Percentiles rank a stretch among this genome's conserved stretches.
phyloP scores from a whole-genome alignment of 2,113 vertebrate species.

The Dolichallabes microphthalmus region DNA sequence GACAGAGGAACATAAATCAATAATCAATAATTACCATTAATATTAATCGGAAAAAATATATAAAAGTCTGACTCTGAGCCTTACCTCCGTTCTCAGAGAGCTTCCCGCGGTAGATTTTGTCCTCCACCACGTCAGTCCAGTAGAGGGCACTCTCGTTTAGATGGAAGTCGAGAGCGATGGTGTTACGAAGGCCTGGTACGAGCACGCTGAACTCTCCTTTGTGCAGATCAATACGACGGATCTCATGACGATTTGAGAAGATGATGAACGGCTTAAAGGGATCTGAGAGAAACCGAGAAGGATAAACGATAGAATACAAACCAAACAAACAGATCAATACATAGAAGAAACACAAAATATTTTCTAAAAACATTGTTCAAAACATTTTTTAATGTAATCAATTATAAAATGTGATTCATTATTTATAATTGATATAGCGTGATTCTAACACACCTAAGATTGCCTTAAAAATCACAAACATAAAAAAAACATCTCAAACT shows the following conservation, averaged over 20 bases:
- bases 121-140: constrained; percentile 97
- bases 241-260: constrained; percentile 97
- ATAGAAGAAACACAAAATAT: not conserved
- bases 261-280: constrained; percentile 97
- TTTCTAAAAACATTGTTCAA: not conserved
- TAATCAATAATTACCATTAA: no score
- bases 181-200: constrained; percentile 93
- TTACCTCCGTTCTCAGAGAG: constrained; percentile 91
- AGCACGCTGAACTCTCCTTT: constrained; percentile 94
- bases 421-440: not conserved
- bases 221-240: constrained; percentile 92
- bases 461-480: not conserved
- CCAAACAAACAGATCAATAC: constrained; percentile 16
- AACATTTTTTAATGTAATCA: not conserved
- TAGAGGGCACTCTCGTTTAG: constrained; percentile 93
- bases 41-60: not conserved
- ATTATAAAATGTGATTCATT: not conserved
- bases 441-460: not conserved
- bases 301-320: not conserved
- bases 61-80: constrained; percentile 1
- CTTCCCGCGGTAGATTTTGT: constrained; percentile 96
- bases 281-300: constrained; percentile 71
- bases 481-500: not conserved
- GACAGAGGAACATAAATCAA: not conserved
- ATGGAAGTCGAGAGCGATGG: constrained; percentile 95